Evolutionary conservation across 1,140 invertebrate species (phyloP), one percentile per base, ranked within the genome.

Genomic region (Hydropsyche tenuis): DNA sequence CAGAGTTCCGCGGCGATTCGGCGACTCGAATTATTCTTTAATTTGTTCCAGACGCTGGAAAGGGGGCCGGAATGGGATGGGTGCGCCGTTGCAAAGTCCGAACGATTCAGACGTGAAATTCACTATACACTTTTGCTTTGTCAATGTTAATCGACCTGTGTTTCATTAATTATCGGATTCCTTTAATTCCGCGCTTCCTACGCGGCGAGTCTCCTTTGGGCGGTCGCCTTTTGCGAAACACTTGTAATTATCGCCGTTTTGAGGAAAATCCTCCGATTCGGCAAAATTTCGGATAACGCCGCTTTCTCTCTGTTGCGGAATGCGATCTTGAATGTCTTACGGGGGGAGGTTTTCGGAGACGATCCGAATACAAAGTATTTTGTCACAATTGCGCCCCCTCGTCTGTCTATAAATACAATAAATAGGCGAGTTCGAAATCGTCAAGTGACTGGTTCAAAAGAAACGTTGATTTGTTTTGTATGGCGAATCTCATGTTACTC

Each of bases 81-180:
- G 2, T 7, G 7, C 7, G 46, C 46, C 46, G 7, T 7, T 16
- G 51, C 7, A 53, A 53, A 43, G 37, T 6, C 51, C 4, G 56
- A 14, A 60, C 56, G 56, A 60, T 60, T 27, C 56, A 60, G 56
- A 60, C 56, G 56, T 60, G 56, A 60, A 60, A 60, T 60, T 60
- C 56, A 60, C 56, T 60, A 60, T 60, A 60, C 56, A 60, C 56
- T 60, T 60, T 60, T 60, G 56, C 56, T 60, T 60, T 60, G 56
- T 60, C 56, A 25, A 60, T 60, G 56, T 60, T 60, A 60, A 60
- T 60, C 56, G 56, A 60, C 56, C 56, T 60, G 56, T 60, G 56
- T 60, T 60, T 60, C 56, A 60, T 60, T 60, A 60, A 60, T 60
- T 60, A 60, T 60, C 56, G 56, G 56, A 60, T 60, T 60, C 56